Evolutionary conservation across 2,113 vertebrate species (phyloP), one percentile per base, ranked within the genome.

Genomic region (Sinocyclocheilus maitianheensis): DNA sequence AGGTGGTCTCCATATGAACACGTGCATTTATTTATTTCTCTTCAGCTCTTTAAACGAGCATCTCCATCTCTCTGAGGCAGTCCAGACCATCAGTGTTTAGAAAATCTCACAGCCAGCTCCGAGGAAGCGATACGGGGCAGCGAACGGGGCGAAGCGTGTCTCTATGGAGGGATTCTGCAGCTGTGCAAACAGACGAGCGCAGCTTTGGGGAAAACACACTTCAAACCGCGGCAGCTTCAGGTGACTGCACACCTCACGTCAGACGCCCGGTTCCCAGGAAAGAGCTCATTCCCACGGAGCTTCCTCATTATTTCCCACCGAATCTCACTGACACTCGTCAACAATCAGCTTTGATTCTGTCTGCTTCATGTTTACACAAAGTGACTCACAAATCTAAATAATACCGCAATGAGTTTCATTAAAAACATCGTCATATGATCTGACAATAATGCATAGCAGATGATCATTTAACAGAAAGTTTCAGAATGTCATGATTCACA

Each of bases 21-120:
- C 4, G 22, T 20, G 14, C n/a, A 11, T 93, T 93, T 92, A 93
- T 96, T 95, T 97, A 96, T 97, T 97, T 96, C 95, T 95, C 94
- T 95, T 96, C 94, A 93, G 90, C 91, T 87, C 94, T 94, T 90
- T 93, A 94, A 95, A 95, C 92, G 93, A 93, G 91, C 91, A 94
- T 96, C 95, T 97, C 95, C 91, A 93, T 91, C 92, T 93, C 94
- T 94, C 93, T 95, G 96, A 96, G 94, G 94, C 92, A 95, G 92
- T 94, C 92, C 96, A 96, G 95, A 94, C 94, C 95, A 91, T 93
- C 37, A 85, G 89, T 13, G 48, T 91, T 94, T 90, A 93, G 94
- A 93, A 93, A 94, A 93, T 93, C 94, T 94, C 95, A 95, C 94
- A 71, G 30, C 67, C 30, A 10, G 7, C 7, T 7, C 30, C 1